Conservation (phyloP, 37 sponge, comb jelly and placozoan genomes). For the Chondrosia reniformis region DNA sequence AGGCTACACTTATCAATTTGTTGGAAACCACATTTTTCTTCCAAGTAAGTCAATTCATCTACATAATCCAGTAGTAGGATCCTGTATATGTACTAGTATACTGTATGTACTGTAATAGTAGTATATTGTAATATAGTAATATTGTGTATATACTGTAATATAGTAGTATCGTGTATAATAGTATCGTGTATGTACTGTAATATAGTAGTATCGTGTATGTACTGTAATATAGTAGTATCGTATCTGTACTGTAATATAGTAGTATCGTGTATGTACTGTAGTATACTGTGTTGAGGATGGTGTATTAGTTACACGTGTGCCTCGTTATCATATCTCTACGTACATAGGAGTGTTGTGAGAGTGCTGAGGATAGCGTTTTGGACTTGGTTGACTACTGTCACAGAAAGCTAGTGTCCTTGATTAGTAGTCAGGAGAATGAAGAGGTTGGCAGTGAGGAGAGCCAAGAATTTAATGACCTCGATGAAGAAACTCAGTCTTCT, state of each 20-base stretch:
- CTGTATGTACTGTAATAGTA: too few relatives aligned
- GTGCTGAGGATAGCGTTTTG: conserved; percentile 33
- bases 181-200: background rate
- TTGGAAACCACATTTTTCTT: conserved; percentile 72
- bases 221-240: too few relatives aligned
- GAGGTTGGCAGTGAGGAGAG: background rate
- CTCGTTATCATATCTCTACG: too few relatives aligned
- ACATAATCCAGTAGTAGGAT: too few relatives aligned
- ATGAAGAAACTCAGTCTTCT: too few relatives aligned
- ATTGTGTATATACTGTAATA: background rate
- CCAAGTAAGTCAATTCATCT: conserved; percentile 21
- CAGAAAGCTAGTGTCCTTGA: conserved; percentile 28
- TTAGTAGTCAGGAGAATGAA: conserved; percentile 27
- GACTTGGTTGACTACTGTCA: conserved; percentile 81
- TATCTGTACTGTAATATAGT: too few relatives aligned
- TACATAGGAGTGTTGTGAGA: conserved; percentile 64
- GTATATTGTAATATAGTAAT: too few relatives aligned
- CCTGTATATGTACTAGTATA: too few relatives aligned
- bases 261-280: too few relatives aligned
- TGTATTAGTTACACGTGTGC: background rate
- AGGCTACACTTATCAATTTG: conserved; percentile 61
- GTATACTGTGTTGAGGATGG: too few relatives aligned
- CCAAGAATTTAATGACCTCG: background rate
- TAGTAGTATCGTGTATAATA: background rate
- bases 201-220: background rate